Conservation (phyloP, 2,888 invertebrate genomes). For the Sesamia inferens region DNA sequence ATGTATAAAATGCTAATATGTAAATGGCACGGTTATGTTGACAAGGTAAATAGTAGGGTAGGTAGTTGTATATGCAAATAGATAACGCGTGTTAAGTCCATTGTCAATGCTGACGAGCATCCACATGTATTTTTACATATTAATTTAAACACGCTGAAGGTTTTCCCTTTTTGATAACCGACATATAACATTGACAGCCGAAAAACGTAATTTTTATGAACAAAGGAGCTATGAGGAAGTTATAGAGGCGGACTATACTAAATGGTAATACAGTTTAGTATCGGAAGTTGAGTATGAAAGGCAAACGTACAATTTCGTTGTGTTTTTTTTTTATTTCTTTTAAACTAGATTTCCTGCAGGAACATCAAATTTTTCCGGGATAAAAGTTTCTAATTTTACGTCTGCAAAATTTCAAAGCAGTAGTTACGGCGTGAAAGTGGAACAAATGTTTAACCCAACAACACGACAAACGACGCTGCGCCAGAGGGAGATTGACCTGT, state of each 20-base stretch:
- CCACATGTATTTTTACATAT: conserved; percentile 28
- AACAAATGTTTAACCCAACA: no score
- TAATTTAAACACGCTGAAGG: conserved; percentile 14
- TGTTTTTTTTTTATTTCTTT: background rate
- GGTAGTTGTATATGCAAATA: conserved; percentile 33
- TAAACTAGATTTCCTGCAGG: no score
- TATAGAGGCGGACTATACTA: background rate
- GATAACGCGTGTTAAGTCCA: conserved; percentile 58
- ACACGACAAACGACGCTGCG: no score
- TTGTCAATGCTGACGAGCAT: conserved; percentile 61
- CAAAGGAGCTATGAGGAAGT: background rate
- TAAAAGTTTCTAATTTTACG: no score
- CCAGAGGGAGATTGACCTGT: no score
- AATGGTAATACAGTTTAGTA: no score
- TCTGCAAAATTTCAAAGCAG: no score
- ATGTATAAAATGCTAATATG: conserved; percentile 20
- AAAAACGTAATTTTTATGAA: background rate
- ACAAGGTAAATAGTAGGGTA: conserved; percentile 25
- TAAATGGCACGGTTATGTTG: conserved; percentile 22
- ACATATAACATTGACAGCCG: background rate
- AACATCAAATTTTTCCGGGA: no score
- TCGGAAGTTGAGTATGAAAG: background rate
- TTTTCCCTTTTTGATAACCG: conserved; percentile 20
- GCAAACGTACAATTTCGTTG: background rate
- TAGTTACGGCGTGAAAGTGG: no score